These are phyloP conservation scores for Axis porcinus DNA, from an alignment of 2,113 vertebrate species.

Conservation along the genomic window DNA sequence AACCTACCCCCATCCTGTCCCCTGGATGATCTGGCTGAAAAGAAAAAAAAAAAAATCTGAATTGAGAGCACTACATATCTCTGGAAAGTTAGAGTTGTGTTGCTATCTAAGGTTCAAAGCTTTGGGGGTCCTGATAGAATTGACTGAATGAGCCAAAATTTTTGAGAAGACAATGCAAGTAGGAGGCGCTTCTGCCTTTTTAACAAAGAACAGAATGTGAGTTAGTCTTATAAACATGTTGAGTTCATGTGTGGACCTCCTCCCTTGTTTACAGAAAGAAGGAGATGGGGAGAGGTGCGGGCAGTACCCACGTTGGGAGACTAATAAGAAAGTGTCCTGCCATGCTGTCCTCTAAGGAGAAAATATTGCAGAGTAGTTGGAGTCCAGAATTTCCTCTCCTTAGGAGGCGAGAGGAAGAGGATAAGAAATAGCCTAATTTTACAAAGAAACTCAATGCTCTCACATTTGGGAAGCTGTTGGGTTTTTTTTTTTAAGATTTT, in stretches of 20 bases:
- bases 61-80: neutral
- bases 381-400: neutral
- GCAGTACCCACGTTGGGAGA: no score
- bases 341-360: neutral
- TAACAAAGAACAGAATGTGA: neutral
- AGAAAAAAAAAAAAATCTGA: neutral
- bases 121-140: neutral
- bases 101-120: neutral
- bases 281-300: neutral
- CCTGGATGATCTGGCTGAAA: slow-evolving; percentile 25
- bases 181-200: neutral
- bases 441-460: neutral
- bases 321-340: neutral
- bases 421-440: neutral
- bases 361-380: neutral
- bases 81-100: neutral
- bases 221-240: accelerated
- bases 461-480: accelerated
- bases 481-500: neutral
- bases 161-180: neutral
- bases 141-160: neutral
- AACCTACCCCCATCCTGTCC: neutral
- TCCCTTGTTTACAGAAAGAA: neutral
- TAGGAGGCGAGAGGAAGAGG: neutral
- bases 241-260: neutral